A percentile compares a stretch with the other conserved stretches of the same genome.
Conservation (phyloP, 2,888 invertebrate genomes). For the Metopia argyrocephala region DNA sequence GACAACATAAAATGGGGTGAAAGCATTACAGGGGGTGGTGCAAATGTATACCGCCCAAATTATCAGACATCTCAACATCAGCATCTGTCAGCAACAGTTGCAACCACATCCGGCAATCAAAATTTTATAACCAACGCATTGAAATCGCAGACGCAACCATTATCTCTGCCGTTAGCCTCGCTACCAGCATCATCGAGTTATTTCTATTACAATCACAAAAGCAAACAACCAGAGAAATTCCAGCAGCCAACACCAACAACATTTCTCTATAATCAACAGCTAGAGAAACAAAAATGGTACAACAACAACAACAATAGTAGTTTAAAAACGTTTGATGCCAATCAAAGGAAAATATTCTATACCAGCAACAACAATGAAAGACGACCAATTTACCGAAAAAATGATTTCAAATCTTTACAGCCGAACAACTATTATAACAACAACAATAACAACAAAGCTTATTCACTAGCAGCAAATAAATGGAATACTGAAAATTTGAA, state of each 20-base stretch:
- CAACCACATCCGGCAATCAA: slow-evolving; percentile 52
- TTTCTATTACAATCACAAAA: slow-evolving; percentile 31
- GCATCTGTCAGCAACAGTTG: slow-evolving; percentile 47
- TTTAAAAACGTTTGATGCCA: slow-evolving; percentile 21
- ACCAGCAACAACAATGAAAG: slow-evolving; percentile 3
- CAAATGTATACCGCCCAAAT: not conserved
- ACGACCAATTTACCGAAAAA: slow-evolving; percentile 22
- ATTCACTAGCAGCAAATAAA: slow-evolving; percentile 16
- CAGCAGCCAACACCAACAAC: slow-evolving; percentile 30
- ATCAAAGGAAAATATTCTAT: slow-evolving; percentile 32
- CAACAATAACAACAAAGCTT: not conserved
- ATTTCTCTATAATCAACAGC: slow-evolving; percentile 22
- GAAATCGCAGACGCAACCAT: slow-evolving; percentile 2
- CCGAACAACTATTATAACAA: not conserved
- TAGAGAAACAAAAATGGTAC: slow-evolving; percentile 24
- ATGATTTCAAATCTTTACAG: slow-evolving; percentile 25
- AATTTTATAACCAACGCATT: slow-evolving; percentile 32
- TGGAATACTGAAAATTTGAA: slow-evolving; percentile 20
- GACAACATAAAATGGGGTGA: slow-evolving; percentile 13
- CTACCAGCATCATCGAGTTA: slow-evolving; percentile 10
- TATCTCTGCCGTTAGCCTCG: not conserved
- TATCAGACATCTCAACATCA: slow-evolving; percentile 18
- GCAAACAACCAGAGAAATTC: slow-evolving; percentile 4
- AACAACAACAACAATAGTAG: slow-evolving; percentile 19
- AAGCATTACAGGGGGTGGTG: not conserved